phyloP scores from a whole-genome alignment of 2,888 invertebrate species.

The Helicoverpa assulta region DNA sequence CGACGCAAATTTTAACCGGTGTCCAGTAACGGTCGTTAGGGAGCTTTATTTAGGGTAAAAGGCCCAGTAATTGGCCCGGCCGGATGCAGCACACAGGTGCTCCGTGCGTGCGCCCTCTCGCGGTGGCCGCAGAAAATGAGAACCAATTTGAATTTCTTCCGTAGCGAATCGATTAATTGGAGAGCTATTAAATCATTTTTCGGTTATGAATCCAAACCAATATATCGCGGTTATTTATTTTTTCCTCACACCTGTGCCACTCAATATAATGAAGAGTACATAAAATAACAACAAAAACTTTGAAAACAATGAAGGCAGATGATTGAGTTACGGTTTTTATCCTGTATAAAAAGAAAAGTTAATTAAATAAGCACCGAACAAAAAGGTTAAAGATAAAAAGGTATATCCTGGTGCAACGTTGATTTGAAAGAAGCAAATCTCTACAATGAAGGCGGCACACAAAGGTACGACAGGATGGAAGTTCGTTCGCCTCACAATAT shows the following conservation, averaged over 20 bases:
- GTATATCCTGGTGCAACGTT: conserved; percentile 40
- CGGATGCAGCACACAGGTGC: conserved; percentile 87
- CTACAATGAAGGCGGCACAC: conserved; percentile 27
- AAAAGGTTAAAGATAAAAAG: conserved; percentile 45
- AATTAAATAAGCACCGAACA: conserved; percentile 48
- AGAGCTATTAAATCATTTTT: conserved; percentile 69
- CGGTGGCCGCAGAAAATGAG: conserved; percentile 82
- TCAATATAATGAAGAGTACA: conserved; percentile 34
- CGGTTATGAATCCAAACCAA: conserved; percentile 58
- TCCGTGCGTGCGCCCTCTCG: conserved; percentile 81
- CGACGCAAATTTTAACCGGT: conserved; percentile 73
- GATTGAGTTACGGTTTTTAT: conserved; percentile 52
- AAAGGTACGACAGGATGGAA: conserved; percentile 20
- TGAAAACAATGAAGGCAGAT: conserved; percentile 52
- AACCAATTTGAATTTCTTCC: conserved; percentile 87
- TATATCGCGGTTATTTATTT: conserved; percentile 53
- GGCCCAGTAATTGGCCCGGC: conserved; percentile 83
- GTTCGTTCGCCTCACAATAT: conserved; percentile 42
- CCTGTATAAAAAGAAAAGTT: conserved; percentile 46
- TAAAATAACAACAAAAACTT: conserved; percentile 35
- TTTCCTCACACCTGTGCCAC: conserved; percentile 53
- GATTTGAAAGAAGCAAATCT: conserved; percentile 37
- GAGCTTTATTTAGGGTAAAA: conserved; percentile 83
- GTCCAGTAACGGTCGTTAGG: conserved; percentile 79
- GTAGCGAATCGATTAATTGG: conserved; percentile 83